Evolutionary conservation across 2,888 invertebrate species (phyloP).

Genomic region (Anticlea derivata): DNA sequence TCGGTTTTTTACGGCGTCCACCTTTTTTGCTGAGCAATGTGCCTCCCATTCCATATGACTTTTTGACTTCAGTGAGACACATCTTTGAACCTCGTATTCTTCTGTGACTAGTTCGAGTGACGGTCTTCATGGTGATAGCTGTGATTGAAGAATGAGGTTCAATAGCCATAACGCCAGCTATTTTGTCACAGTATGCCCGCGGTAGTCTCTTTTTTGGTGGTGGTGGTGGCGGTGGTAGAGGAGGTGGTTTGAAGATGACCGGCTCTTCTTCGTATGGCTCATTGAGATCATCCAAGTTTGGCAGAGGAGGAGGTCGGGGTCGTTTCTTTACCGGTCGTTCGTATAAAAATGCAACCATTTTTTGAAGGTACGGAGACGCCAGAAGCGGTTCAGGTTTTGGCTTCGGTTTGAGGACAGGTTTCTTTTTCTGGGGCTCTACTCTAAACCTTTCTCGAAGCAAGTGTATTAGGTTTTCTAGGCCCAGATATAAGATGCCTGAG

Average conservation of each 20-base stretch:
- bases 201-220: conserved; percentile 65
- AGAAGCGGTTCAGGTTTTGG: conserved; percentile 44
- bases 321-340: conserved; percentile 47
- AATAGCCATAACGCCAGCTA: conserved; percentile 58
- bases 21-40: conserved; percentile 33
- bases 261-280: conserved; percentile 65
- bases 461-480: conserved; percentile 54
- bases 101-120: conserved; percentile 38
- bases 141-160: conserved; percentile 46
- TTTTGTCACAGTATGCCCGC: conserved; percentile 55
- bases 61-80: conserved; percentile 52
- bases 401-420: conserved; percentile 44
- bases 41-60: conserved; percentile 55
- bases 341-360: conserved; percentile 57
- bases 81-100: conserved; percentile 46
- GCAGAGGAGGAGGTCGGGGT: conserved; percentile 56
- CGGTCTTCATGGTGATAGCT: conserved; percentile 42
- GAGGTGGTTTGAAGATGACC: conserved; percentile 51
- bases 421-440: conserved; percentile 42
- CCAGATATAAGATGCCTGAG: conserved; percentile 68
- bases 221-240: conserved; percentile 64
- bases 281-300: conserved; percentile 64
- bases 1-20: conserved; percentile 46
- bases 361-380: conserved; percentile 65
- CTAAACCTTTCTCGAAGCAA: conserved; percentile 58